Evolutionary conservation across 2,113 vertebrate species (phyloP).

Genomic region (Pongo abelii): DNA sequence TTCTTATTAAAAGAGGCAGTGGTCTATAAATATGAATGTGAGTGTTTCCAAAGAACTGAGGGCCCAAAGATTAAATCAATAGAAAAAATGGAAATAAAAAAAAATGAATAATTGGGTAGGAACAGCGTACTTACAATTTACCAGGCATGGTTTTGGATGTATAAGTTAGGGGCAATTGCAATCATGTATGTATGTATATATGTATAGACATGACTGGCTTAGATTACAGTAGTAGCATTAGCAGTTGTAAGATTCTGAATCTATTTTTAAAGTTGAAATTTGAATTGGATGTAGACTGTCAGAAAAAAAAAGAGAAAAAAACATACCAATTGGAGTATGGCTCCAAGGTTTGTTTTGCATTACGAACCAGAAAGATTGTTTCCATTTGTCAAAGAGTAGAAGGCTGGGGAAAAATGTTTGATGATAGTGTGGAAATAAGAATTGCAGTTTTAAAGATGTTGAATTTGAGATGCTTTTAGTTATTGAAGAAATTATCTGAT

Average conservation of each 20-base stretch:
- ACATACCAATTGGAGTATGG: background rate
- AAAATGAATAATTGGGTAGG: background rate
- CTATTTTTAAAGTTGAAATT: background rate
- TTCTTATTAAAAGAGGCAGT: conserved; percentile 50
- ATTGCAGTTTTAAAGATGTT: background rate
- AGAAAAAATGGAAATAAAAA: background rate
- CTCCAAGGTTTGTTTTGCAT: background rate
- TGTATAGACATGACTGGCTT: background rate
- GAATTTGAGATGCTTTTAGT: background rate
- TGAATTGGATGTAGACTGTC: background rate
- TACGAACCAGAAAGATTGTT: background rate
- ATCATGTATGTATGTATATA: background rate
- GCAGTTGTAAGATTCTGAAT: background rate
- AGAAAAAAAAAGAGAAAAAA: background rate
- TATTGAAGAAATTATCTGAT: background rate
- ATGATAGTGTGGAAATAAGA: background rate
- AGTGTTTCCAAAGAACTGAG: background rate
- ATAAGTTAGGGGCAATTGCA: background rate
- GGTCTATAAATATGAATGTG: conserved; percentile 26
- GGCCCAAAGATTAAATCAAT: background rate
- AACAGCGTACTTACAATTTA: background rate
- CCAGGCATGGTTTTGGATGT: background rate
- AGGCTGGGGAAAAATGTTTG: background rate
- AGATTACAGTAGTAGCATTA: background rate
- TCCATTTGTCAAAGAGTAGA: background rate